Conservation (phyloP, 2,797 vertebrate genomes). For the Alauda arvensis region DNA sequence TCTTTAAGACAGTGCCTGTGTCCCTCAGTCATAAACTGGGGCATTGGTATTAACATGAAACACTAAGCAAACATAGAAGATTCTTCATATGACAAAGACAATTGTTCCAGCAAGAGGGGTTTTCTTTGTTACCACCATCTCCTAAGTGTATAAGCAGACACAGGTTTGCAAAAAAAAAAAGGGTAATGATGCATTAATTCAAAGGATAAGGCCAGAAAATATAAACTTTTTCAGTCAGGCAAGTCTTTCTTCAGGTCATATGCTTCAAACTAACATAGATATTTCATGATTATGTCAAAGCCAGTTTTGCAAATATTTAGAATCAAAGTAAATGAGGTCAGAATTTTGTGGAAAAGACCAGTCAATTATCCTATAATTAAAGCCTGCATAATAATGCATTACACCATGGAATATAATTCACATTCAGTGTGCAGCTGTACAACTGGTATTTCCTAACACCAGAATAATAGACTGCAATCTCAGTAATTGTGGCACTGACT, state of each 20-base stretch:
- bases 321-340: slow-evolving; percentile 58
- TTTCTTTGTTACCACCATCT: not conserved
- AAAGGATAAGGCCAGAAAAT: not conserved
- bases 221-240: not conserved
- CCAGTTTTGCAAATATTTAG: slow-evolving; percentile 59
- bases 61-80: not conserved
- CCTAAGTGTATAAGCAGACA: not conserved
- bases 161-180: not conserved
- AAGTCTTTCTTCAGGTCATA: slow-evolving; percentile 20
- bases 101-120: not conserved
- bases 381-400: slow-evolving; percentile 51
- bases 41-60: not conserved
- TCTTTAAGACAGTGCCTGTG: not conserved
- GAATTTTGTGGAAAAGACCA: slow-evolving; percentile 48
- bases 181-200: not conserved
- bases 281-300: slow-evolving; percentile 34
- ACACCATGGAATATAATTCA: slow-evolving; percentile 43
- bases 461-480: slow-evolving; percentile 49
- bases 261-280: not conserved
- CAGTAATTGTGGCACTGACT: slow-evolving; percentile 30
- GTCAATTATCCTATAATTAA: slow-evolving; percentile 57
- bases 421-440: slow-evolving; percentile 45
- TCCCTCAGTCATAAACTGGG: not conserved
- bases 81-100: not conserved
- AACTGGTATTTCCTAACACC: slow-evolving; percentile 43